These are phyloP conservation scores for Acomys russatus DNA, from an alignment of 2,797 vertebrate genomes.

Conservation along the genomic window DNA sequence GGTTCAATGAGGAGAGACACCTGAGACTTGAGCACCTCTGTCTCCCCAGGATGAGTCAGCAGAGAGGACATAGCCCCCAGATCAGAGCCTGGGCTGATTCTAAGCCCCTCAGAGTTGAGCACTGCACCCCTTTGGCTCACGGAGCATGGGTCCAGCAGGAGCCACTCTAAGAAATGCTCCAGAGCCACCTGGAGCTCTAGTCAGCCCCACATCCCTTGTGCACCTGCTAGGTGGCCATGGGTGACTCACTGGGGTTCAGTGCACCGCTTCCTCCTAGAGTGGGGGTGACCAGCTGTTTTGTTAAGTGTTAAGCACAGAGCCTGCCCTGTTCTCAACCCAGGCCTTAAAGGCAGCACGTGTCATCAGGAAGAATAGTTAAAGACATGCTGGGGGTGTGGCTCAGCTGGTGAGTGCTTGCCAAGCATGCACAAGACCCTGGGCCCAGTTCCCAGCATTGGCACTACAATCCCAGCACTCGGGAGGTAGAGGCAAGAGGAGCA, in stretches of 20 bases:
- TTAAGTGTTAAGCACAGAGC: neutral
- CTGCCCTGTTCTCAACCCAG: neutral
- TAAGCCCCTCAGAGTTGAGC: neutral
- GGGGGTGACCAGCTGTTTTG: neutral
- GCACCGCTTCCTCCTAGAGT: neutral
- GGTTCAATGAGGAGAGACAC: neutral
- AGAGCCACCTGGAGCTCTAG: neutral
- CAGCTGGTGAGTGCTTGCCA: neutral
- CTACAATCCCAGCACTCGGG: neutral
- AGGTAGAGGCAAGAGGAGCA: neutral
- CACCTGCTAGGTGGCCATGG: neutral
- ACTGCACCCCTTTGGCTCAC: neutral
- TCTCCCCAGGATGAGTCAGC: neutral
- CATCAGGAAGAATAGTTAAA: conserved; percentile 1
- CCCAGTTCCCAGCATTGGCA: neutral
- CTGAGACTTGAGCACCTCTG: neutral
- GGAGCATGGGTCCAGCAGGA: neutral
- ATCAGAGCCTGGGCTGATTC: neutral
- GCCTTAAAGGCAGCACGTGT: neutral
- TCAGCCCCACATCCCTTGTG: rapidly evolving
- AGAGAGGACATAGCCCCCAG: neutral
- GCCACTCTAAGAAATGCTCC: neutral
- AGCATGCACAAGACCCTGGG: neutral
- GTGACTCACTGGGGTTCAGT: neutral
- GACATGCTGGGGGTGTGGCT: neutral